phyloP scores from a whole-genome alignment of 2,888 invertebrate species.

The Neoaliturus tenellus region DNA sequence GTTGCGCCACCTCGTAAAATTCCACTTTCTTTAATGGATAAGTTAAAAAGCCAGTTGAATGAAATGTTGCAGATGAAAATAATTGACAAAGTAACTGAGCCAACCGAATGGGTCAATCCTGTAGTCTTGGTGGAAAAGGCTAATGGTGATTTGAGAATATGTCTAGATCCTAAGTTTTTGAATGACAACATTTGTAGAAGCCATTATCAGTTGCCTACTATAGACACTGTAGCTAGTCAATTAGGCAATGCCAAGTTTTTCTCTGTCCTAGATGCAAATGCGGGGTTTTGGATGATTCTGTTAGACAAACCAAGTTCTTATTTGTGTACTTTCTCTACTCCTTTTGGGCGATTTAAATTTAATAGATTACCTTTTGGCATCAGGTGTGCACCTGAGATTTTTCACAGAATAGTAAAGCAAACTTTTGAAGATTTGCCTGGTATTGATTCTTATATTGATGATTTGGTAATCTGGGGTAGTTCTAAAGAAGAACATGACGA shows the following conservation, averaged over 20 bases:
- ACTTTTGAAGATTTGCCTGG: conserved; percentile 59
- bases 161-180: conserved; percentile 70
- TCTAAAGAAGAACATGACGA: conserved; percentile 67
- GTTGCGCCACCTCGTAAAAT: conserved; percentile 61
- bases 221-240: conserved; percentile 65
- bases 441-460: conserved; percentile 55
- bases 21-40: conserved; percentile 59
- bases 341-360: conserved; percentile 64
- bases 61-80: conserved; percentile 66
- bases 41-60: conserved; percentile 62
- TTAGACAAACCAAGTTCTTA: conserved; percentile 61
- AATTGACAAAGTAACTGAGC: conserved; percentile 68
- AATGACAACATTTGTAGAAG: conserved; percentile 68
- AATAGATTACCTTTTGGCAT: conserved; percentile 64
- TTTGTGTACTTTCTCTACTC: conserved; percentile 63
- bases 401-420: conserved; percentile 60
- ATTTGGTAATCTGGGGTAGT: conserved; percentile 60
- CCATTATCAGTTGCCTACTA: conserved; percentile 66
- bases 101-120: conserved; percentile 69
- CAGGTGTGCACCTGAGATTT: conserved; percentile 59
- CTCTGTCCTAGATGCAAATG: conserved; percentile 65
- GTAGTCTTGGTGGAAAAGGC: conserved; percentile 64
- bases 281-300: conserved; percentile 65
- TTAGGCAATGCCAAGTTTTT: conserved; percentile 66
- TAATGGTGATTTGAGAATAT: conserved; percentile 68